These are phyloP conservation scores for Drosophila antonietae DNA, from an alignment of 2,888 invertebrate species.

Conservation along the genomic window DNA sequence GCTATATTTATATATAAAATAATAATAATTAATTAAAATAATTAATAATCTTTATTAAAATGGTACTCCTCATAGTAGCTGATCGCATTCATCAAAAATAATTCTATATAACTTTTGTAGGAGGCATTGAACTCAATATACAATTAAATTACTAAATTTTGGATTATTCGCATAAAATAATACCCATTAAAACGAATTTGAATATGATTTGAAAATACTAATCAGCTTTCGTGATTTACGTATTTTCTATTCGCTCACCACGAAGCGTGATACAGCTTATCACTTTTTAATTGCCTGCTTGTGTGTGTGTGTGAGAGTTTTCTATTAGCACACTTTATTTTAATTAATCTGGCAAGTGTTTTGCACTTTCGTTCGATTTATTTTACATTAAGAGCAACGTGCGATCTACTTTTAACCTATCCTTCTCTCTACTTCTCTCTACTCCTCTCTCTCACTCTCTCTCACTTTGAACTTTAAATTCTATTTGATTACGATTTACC, in stretches of 20 bases:
- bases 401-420: neutral
- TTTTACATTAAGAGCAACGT: slow-evolving; percentile 44
- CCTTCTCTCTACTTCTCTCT: neutral
- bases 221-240: neutral
- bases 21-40: too few species aligned
- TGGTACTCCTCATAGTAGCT: neutral
- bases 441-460: neutral
- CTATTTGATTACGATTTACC: slow-evolving; percentile 23
- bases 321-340: slow-evolving; percentile 66
- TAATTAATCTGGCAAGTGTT: slow-evolving; percentile 69
- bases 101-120: neutral
- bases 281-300: slow-evolving; percentile 7
- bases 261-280: slow-evolving; percentile 8
- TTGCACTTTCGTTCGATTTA: slow-evolving; percentile 66
- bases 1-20: too few species aligned
- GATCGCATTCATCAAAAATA: neutral
- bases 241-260: slow-evolving; percentile 2
- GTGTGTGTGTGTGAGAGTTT: slow-evolving; percentile 24
- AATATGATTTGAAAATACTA: neutral
- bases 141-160: neutral
- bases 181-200: neutral
- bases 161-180: neutral
- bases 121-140: too few species aligned
- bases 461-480: neutral
- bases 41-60: too few species aligned